These are phyloP conservation scores for Chelonoidis abingdonii DNA, from an alignment of 2,113 vertebrate genomes.

Conservation along the genomic window DNA sequence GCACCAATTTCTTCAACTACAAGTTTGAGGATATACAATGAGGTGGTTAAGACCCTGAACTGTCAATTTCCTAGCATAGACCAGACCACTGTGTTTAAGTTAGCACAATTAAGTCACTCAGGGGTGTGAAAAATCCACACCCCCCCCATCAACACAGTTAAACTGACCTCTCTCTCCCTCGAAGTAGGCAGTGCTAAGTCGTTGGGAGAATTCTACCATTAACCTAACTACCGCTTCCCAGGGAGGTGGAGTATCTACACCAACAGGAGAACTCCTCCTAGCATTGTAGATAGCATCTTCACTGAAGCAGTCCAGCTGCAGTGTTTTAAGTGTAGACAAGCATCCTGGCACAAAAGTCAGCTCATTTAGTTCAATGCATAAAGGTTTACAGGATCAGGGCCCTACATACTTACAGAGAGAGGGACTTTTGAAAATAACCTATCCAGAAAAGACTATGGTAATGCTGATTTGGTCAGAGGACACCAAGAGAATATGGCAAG, in stretches of 20 bases:
- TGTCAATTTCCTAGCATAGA: too few relatives aligned
- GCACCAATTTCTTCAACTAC: neutral
- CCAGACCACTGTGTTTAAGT: neutral
- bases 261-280: neutral
- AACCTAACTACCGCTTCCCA: neutral
- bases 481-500: rapidly evolving
- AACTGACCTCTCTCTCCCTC: neutral
- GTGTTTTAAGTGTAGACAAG: neutral
- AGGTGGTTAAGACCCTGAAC: neutral
- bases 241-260: neutral
- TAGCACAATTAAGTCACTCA: neutral
- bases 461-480: neutral
- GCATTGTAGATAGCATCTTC: neutral
- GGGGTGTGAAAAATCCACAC: neutral
- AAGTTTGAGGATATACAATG: neutral
- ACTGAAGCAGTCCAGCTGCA: neutral
- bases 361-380: neutral
- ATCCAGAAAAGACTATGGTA: neutral
- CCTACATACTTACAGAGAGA: neutral
- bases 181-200: neutral
- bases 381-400: neutral
- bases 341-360: neutral
- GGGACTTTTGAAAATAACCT: neutral
- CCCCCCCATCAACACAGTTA: too few relatives aligned
- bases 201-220: neutral